Evolutionary conservation across 1,140 invertebrate genomes (phyloP), one percentile per base, ranked within the genome.

Genomic region (Drosophila rufa): DNA sequence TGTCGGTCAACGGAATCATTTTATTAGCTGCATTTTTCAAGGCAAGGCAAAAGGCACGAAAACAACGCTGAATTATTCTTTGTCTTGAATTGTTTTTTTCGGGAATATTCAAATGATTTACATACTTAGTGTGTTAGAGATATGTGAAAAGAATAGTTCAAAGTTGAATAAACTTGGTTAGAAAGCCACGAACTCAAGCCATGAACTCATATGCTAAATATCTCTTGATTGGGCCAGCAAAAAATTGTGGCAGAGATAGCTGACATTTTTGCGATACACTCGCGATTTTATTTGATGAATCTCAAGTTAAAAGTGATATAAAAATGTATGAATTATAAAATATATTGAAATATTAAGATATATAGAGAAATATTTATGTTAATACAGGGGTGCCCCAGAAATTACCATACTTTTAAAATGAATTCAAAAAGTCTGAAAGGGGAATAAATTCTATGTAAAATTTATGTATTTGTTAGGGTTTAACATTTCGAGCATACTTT

Each of bases 151-250:
- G 50, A 58, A 76, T 36, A 62, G 56, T 73, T 76, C 43, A 77
- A 69, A 73, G 84, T 82, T 86, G 59, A 80, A 62, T 79, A 82
- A 82, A 87, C 82, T 61, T 46, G 46, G 55, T 33, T 62, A 68
- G 51, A 80, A 80, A 80, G 65, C 51, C 53, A 45, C 50, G 19
- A 50, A 38, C 62, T 46, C n/a, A n/a, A n/a, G n/a, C n/a, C n/a
- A n/a, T n/a, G 25, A 59, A 43, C 25, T 30, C 19, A 55, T 76
- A 84, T 79, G 58, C 51, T 48, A 79, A 67, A 50, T 22, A 8
- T 33, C 43, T 14, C 17, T 46, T 38, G 43, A 36, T 71, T 40
- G 5, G 19, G 5, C 1, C 12, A 14, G 17, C 27, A 59, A 59
- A 25, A 33, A 59, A 19, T 17, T 12, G 9, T 11, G 17, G 9